These are phyloP conservation scores for Meganola albula DNA, from an alignment of 2,888 invertebrate species.

Conservation along the genomic window DNA sequence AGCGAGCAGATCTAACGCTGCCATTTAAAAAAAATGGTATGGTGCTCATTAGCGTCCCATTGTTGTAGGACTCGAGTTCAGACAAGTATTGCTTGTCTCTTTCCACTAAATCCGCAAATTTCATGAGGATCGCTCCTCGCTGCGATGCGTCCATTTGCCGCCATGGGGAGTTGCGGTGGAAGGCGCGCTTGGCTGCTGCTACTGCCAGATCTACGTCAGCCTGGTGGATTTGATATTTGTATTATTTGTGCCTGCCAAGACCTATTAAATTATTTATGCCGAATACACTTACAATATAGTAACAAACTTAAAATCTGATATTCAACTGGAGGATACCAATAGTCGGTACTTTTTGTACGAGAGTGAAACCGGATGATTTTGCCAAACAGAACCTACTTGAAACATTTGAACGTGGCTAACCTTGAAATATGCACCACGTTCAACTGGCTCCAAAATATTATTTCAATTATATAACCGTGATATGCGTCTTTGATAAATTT, in stretches of 20 bases:
- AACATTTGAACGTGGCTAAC: too few relatives aligned
- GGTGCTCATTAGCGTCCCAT: slow-evolving; percentile 87
- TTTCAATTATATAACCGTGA: too few relatives aligned
- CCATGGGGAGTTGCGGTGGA: slow-evolving; percentile 83
- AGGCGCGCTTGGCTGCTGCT: slow-evolving; percentile 81
- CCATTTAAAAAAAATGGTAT: slow-evolving; percentile 75
- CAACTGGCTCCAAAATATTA: too few relatives aligned
- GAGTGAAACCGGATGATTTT: too few relatives aligned
- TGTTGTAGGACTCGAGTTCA: slow-evolving; percentile 93
- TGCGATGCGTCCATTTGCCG: slow-evolving; percentile 88
- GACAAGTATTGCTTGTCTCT: slow-evolving; percentile 90
- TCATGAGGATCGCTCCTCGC: slow-evolving; percentile 83
- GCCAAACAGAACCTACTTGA: too few relatives aligned
- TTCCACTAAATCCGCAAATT: slow-evolving; percentile 83
- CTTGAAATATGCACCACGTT: too few relatives aligned
- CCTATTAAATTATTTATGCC: background rate
- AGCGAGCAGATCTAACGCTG: slow-evolving; percentile 77
- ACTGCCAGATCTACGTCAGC: slow-evolving; percentile 88
- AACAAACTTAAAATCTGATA: background rate
- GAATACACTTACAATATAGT: background rate
- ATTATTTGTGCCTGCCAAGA: background rate
- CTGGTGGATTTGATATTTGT: slow-evolving; percentile 30
- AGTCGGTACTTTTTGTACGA: too few relatives aligned
- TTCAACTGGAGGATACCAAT: too few relatives aligned
- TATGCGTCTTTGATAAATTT: too few relatives aligned